phyloP scores from a whole-genome alignment of 1,140 invertebrate species.

The Physella acuta region DNA sequence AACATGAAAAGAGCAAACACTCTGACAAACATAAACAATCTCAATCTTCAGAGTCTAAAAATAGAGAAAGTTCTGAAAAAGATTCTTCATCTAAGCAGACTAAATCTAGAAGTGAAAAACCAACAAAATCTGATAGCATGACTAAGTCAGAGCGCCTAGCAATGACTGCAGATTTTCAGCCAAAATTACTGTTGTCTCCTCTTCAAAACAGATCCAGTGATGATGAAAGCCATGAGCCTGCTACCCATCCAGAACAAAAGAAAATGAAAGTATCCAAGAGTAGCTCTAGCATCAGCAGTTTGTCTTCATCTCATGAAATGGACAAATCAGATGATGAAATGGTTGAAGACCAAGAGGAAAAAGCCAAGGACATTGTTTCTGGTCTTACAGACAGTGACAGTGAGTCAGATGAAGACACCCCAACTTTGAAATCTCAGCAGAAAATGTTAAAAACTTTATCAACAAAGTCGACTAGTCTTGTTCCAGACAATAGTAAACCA shows the following conservation, averaged over 20 bases:
- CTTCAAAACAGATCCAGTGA: conserved; percentile 2
- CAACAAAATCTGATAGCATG: neutral
- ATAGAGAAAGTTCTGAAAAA: conserved; percentile 1
- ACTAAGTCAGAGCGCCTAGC: conserved; percentile 9
- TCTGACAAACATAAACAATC: conserved; percentile 8
- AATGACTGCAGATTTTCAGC: conserved; percentile 20
- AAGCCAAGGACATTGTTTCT: conserved; percentile 14
- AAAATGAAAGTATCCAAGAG: neutral
- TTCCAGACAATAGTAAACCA: neutral
- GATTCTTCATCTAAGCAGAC: neutral
- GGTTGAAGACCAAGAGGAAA: conserved; percentile 2
- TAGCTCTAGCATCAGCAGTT: neutral
- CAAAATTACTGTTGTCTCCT: conserved; percentile 14
- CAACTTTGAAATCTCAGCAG: neutral
- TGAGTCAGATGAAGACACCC: conserved; percentile 17
- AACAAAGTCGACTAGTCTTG: neutral
- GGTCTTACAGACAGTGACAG: conserved; percentile 21
- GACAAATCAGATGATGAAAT: conserved; percentile 13
- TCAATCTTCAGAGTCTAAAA: conserved; percentile 9
- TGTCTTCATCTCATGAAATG: neutral
- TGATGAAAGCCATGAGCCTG: neutral
- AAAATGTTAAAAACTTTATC: conserved; percentile 2
- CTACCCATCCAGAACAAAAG: neutral
- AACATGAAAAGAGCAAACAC: conserved; percentile 14
- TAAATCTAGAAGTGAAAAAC: neutral